Evolutionary conservation across 2,888 invertebrate species (phyloP).

Genomic region (Mythimna pallens): DNA sequence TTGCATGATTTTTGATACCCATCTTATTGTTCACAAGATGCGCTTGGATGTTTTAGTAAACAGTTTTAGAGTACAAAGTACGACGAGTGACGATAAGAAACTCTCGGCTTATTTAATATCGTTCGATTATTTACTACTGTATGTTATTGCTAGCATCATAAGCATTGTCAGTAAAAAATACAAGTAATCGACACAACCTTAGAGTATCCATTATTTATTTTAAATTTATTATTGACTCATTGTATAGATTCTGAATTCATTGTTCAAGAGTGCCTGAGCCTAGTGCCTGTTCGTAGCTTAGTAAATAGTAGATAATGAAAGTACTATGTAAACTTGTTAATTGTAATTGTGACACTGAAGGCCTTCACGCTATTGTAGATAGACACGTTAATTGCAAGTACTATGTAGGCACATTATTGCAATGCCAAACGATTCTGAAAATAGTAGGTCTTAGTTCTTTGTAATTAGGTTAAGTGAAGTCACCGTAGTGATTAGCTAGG

Average conservation of each 20-base stretch:
- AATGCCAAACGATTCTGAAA: background rate
- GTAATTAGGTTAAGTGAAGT: background rate
- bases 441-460: background rate
- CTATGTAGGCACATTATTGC: conserved; percentile 4
- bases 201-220: too few species aligned
- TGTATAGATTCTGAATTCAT: conserved; percentile 1
- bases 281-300: background rate
- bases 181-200: conserved; percentile 3
- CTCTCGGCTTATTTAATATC: background rate
- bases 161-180: conserved; percentile 35
- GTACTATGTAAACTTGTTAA: conserved; percentile 12
- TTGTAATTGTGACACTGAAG: conserved; percentile 19
- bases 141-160: conserved; percentile 18
- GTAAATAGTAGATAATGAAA: background rate
- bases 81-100: conserved; percentile 22
- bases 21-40: background rate
- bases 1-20: too few species aligned
- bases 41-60: background rate
- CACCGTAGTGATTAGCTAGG: background rate
- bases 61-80: conserved; percentile 30
- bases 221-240: too few species aligned
- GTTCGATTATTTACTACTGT: conserved; percentile 25
- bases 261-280: background rate
- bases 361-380: conserved; percentile 3
- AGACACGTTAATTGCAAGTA: conserved; percentile 10